phyloP scores from a whole-genome alignment of 1,140 invertebrate species.

The Drosophila nebulosa region DNA sequence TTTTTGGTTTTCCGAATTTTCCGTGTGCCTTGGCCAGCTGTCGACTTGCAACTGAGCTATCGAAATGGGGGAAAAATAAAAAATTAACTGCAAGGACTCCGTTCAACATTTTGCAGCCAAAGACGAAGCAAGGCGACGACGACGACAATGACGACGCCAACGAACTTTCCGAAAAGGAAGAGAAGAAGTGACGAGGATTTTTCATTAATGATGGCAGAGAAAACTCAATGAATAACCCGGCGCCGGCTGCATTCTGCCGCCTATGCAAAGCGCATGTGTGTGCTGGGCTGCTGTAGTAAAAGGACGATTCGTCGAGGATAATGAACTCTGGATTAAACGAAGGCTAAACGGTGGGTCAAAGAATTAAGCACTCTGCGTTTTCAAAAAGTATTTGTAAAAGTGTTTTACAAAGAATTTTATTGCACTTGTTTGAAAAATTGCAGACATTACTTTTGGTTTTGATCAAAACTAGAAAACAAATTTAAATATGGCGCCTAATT shows the following conservation, averaged over 20 bases:
- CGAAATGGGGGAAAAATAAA: constrained; percentile 11
- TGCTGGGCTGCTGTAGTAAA: constrained; percentile 31
- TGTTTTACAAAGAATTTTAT: too few relatives aligned
- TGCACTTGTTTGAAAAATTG: background rate
- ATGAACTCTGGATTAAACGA: constrained; percentile 25
- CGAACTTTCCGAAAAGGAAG: constrained; percentile 5
- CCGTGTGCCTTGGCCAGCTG: constrained; percentile 60
- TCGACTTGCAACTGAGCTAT: constrained; percentile 66
- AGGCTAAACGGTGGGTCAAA: background rate
- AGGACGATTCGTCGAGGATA: constrained; percentile 23
- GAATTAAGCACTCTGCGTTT: background rate
- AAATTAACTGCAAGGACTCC: constrained; percentile 55
- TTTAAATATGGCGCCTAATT: background rate
- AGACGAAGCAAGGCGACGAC: constrained; percentile 35
- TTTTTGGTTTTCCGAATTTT: constrained; percentile 37
- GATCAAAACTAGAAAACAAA: background rate
- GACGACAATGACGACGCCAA: too few relatives aligned
- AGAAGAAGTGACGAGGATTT: background rate
- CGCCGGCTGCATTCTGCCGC: constrained; percentile 26
- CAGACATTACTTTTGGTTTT: too few relatives aligned
- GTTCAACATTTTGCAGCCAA: constrained; percentile 28
- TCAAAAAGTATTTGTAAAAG: background rate
- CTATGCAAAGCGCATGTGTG: constrained; percentile 38
- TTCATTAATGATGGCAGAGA: constrained; percentile 60
- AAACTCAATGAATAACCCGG: constrained; percentile 43